Base-by-base conservation (phyloP, 2,888 invertebrate genomes). In the Drosophila kambysellisi region DNA sequence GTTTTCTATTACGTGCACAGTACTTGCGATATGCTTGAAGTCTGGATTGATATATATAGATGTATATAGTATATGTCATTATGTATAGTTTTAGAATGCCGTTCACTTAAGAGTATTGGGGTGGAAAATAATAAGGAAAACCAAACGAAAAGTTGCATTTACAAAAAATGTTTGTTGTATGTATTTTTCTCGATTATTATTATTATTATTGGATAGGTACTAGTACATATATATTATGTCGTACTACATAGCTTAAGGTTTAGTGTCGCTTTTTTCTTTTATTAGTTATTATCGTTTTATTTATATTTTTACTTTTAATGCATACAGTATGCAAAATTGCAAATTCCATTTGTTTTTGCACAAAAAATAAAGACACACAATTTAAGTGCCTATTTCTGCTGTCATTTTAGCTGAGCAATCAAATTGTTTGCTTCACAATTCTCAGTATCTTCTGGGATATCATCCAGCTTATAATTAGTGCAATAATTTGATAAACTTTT, bases 21-120 rank as follows among this genome's bases (percentile, higher is more conserved):
- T 71, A 72, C 69, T 86, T 73, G 83, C 87, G 85, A 85, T 85
- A 85, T 85, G 85, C 82, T 81, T 87, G 85, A 86, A 69, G 83
- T 84, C 76, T 57, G 75, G 63, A 75, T 79, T 74, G 79, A 76
- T 78, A 71, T 76, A 52, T 43, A 59, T 65, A 60, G 37, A 61
- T 60, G 29, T 63, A 50, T 74, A 7, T 12, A 8, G 43, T 46
- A 30, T 72, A 76, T 69, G 57, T 39, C 30, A 69, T 25, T 8
- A 46, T 67, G 35, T 65, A 66, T 33, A 62, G 68, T 63, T 30
- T 61, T 53, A 35, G 62, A 63, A 74, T 74, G 68, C 41, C 33
- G 25, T 65, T 73, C 41, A 30, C 78, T 79, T 81, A 79, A 43
- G 17, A 41, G 48, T 52, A 59, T 52, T 35, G 15, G n/a, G 32